A percentile compares a stretch with the other conserved stretches of the same genome.
Conservation (phyloP, 2,888 invertebrate genomes). For the Arge pagana region DNA sequence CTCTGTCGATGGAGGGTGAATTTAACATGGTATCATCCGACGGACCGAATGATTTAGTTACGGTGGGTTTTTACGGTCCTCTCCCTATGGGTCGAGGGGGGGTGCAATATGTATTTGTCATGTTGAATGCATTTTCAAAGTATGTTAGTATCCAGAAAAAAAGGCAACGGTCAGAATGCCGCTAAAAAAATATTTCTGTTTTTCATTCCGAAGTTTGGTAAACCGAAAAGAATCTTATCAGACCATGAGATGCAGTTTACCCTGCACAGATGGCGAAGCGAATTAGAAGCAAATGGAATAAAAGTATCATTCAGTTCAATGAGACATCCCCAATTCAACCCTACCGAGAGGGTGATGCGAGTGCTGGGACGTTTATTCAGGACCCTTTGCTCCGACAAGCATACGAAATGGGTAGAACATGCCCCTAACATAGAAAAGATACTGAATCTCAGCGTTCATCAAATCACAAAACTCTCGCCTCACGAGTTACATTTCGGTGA, state of each 20-base stretch:
- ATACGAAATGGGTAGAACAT: slow-evolving; percentile 27
- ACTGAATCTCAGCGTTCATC: slow-evolving; percentile 24
- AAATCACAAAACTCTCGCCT: slow-evolving; percentile 23
- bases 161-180: slow-evolving; percentile 3
- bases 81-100: slow-evolving; percentile 15
- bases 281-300: slow-evolving; percentile 3
- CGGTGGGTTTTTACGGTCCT: slow-evolving; percentile 28
- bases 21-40: slow-evolving; percentile 5
- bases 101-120: slow-evolving; percentile 25
- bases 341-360: slow-evolving; percentile 27
- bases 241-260: slow-evolving; percentile 25
- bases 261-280: slow-evolving; percentile 11
- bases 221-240: slow-evolving; percentile 12
- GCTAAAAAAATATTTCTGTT: slow-evolving; percentile 12
- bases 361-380: slow-evolving; percentile 29
- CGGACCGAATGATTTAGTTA: slow-evolving; percentile 20
- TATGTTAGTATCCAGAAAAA: slow-evolving; percentile 23
- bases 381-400: slow-evolving; percentile 22
- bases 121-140: slow-evolving; percentile 24
- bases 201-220: slow-evolving; percentile 21
- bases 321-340: slow-evolving; percentile 27
- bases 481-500: slow-evolving; percentile 22
- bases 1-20: slow-evolving; percentile 18
- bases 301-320: slow-evolving; percentile 19
- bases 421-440: slow-evolving; percentile 18